A percentile compares a stretch with the other conserved stretches of the same genome.
These are phyloP conservation scores for Actenoides lindsayi DNA, from an alignment of 2,113 vertebrate genomes.

Conservation along the genomic window DNA sequence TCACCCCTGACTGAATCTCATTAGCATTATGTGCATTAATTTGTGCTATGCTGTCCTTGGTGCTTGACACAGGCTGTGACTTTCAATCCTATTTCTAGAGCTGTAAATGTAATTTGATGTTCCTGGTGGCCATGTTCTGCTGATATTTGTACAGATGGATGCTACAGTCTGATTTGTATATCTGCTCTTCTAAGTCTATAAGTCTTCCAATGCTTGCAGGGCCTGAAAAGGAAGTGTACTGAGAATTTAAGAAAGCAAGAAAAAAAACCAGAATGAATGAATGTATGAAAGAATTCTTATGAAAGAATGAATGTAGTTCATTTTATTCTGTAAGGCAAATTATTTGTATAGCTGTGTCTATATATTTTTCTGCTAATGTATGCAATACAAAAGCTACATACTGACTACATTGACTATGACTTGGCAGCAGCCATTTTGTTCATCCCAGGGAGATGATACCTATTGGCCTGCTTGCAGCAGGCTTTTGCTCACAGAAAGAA, in stretches of 20 bases:
- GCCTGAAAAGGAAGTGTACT: neutral
- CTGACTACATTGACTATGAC: neutral
- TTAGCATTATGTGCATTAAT: neutral
- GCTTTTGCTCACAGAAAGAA: neutral
- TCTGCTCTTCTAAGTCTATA: neutral
- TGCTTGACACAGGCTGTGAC: neutral
- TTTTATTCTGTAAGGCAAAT: neutral
- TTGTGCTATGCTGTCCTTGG: neutral
- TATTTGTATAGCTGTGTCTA: neutral
- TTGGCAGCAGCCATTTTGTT: neutral
- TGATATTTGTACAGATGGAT: neutral
- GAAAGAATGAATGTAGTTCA: neutral
- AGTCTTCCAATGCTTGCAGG: neutral
- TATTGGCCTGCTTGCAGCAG: neutral
- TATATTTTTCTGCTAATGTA: neutral
- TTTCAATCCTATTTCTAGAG: conserved; percentile 5
- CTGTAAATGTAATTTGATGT: neutral
- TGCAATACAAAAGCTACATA: neutral
- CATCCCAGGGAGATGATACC: neutral
- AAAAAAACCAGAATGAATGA: neutral
- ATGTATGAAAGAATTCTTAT: too few species aligned
- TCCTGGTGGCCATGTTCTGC: neutral
- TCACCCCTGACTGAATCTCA: conserved; percentile 17
- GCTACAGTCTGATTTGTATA: neutral
- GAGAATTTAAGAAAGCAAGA: neutral